Base-by-base conservation (phyloP, 1,140 invertebrate species). In the Drosophila suzukii region DNA sequence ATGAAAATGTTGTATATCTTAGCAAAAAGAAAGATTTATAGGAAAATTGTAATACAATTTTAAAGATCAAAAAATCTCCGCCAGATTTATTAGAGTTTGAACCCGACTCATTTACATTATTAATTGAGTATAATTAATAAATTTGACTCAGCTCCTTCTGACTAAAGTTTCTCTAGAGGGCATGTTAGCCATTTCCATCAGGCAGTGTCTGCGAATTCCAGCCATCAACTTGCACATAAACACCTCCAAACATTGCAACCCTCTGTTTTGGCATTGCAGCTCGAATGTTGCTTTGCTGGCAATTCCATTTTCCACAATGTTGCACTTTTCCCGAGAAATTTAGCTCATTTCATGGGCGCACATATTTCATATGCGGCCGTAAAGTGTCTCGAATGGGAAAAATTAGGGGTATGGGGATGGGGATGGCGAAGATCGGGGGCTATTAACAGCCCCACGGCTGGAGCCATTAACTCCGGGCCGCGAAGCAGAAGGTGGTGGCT, bases 311-410 rank as follows among this genome's bases (percentile, higher is more conserved):
- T 91, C 89, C 89, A 91, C 89, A 84, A 82, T 84, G 84, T 91
- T 91, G 89, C 89, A 62, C 79, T 78, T 91, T 91, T 91, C 89
- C 81, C 47, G 50, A 74, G 89, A 91, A 91, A 82, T 91, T 74
- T 71, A 77, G 47, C 76, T 82, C 84, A 91, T 91, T 91, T 82
- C 81, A 89, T 76, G 83, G 75, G 17, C 70, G 46, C 83, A 84
- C 68, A 91, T 91, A 91, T 79, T 91, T 91, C 88, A 91, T 91
- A 91, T 81, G 74, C 74, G 59, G 54, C 81, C 62, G 38, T 84
- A 76, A 82, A 88, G 58, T 88, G 83, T 78, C 51, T 50, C n/a
- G 17, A 30, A 20, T 56, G 54, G 15, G 10, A 15, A 43, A 43
- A 30, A 15, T 11, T n/a, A 24, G 41, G 11, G 41, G 66, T 24